Evolutionary conservation across 2,888 invertebrate species (phyloP), one percentile per base, ranked within the genome.

Genomic region (Drosophila pegasa): DNA sequence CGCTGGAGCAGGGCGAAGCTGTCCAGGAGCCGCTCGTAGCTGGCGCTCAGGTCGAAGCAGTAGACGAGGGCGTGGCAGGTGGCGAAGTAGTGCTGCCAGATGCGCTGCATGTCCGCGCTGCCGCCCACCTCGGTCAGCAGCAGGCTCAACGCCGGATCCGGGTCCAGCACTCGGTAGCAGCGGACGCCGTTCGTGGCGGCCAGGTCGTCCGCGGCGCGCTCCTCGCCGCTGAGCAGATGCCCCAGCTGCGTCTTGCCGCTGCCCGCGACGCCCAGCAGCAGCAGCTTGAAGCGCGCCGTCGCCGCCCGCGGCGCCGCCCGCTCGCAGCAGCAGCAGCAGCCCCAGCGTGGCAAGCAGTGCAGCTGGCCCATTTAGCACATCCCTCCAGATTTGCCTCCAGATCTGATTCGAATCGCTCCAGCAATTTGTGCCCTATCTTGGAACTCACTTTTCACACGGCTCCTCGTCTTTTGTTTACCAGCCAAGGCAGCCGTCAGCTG

Each of bases 241-340:
- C 90, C 91, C 59, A 92, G 56, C 77, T 92, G 89, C 0, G 92
- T 92, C 76, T 92, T 92, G 1, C 92, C 92, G 43, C 90, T 88
- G 62, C 80, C 87, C 18, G 77, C 66, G 29, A 84, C 63, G 5
- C 92, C 92, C 47, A 92, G 69, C 3, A 92, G 73, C n/a, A 92
- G 63, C 37, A 92, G 65, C 64, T 89, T 91, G 14, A 80, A 79
- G n/a, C 58, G 47, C 16, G 31, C 22, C 4, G 47, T 38, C n/a
- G 52, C 47, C 4, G 55, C 3, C 5, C 9, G 12, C 29, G 33
- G 31, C 18, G 48, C 7, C 45, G 56, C 2, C 41, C 29, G 8
- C 37, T 37, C 5, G 33, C 61, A 47, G 16, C 48, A 37, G 31
- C 20, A 16, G 16, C 14, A 20, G 27, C 59, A 18, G 27, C 55